Evolutionary conservation across 2,113 vertebrate genomes (phyloP).

Genomic region (Ptychochromis oligacanthus): DNA sequence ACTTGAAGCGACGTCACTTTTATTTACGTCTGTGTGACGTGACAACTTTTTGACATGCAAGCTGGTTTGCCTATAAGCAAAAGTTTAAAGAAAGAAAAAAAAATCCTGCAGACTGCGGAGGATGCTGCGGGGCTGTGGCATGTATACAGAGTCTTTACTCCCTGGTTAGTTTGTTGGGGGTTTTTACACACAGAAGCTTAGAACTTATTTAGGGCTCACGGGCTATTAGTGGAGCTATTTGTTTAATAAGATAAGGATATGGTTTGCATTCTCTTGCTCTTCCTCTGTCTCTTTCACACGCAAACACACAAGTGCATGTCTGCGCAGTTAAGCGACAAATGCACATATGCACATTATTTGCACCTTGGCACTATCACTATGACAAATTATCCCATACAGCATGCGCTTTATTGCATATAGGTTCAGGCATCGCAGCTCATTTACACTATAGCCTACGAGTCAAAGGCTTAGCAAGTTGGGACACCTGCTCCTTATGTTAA

Average conservation of each 20-base stretch:
- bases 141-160: constrained; percentile 14
- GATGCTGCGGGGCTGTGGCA: constrained; percentile 30
- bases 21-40: constrained; percentile 88
- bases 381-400: constrained; percentile 60
- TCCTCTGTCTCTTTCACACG: background rate
- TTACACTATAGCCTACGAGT: constrained; percentile 23
- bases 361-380: constrained; percentile 56
- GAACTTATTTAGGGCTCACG: constrained; percentile 54
- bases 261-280: constrained; percentile 9
- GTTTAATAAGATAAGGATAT: constrained; percentile 61
- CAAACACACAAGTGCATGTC: background rate
- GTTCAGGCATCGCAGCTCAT: constrained; percentile 40
- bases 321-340: constrained; percentile 47
- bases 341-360: constrained; percentile 53
- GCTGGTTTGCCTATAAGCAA: constrained; percentile 14
- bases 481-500: constrained; percentile 31
- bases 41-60: constrained; percentile 63
- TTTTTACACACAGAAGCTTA: constrained; percentile 35
- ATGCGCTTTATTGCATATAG: constrained; percentile 54
- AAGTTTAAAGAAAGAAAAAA: background rate
- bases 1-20: constrained; percentile 88
- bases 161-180: constrained; percentile 20
- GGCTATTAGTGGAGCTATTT: constrained; percentile 56
- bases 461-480: constrained; percentile 25
- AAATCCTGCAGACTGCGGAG: constrained; percentile 1